Evolutionary conservation across 2,113 vertebrate genomes (phyloP), one percentile per base, ranked within the genome.

Genomic region (Limanda limanda): DNA sequence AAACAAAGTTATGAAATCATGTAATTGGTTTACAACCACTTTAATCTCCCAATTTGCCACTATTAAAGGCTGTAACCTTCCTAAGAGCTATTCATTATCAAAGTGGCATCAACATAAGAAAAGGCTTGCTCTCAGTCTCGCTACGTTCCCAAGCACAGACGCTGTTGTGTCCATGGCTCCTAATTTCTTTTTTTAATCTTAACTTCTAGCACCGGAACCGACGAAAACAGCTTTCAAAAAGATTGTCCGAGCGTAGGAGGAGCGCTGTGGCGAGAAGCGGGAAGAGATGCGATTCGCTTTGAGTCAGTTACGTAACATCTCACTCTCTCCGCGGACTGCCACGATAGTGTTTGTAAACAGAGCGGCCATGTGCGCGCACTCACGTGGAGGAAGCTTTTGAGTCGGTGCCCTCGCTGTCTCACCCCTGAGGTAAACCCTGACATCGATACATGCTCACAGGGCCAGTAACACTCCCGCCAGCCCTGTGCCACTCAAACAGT

Each of bases 331-430:
- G 58, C 64, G 71, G 94, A 95, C 93, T 94, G 92, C 90, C 94
- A 93, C 91, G 92, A 93, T 92, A 78, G 89, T 94, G 94, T 96
- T 95, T 95, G 93, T 95, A 96, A 96, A 96, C 95, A 95, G 68
- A 93, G 90, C 81, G 87, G 90, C 94, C 95, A 95, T 74, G 93
- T 95, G 95, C 84, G 48, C 25, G 69, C 15, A 69, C 85, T 86
- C 94, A 94, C 90, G 66, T 92, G 94, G 91, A 20, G 86, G 65
- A 72, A 84, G 86, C 76, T 85, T 91, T 90, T 80, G 79, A 90
- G 87, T 92, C 80, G 70, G 74, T 81, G 91, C 88, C 89, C 89
- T 84, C 45, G 74, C 87, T 86, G 66, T 82, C 85, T 83, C 37
- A 85, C 66, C 66, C 17, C 40, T 74, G 86, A 95, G 93, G 93